These are phyloP conservation scores for Erythrocercus mccallii DNA, from an alignment of 2,113 vertebrate species.

Conservation along the genomic window DNA sequence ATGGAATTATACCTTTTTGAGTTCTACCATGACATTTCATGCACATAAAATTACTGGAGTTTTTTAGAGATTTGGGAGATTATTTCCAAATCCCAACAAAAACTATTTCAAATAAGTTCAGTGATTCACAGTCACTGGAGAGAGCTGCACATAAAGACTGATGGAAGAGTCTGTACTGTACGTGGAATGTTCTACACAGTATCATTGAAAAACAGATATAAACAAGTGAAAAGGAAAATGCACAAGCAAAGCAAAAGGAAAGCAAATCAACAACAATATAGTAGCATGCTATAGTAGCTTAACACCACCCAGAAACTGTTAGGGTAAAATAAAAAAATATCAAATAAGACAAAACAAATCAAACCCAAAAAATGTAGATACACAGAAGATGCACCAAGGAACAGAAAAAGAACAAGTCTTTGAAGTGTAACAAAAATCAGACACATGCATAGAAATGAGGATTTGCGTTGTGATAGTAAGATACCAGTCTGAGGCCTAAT, in stretches of 20 bases:
- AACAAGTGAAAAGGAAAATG: slow-evolving; percentile 54
- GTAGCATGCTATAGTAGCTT: slow-evolving; percentile 69
- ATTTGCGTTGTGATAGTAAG: slow-evolving; percentile 77
- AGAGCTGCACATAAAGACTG: slow-evolving; percentile 12
- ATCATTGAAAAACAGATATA: slow-evolving; percentile 27
- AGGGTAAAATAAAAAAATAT: background rate
- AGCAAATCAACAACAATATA: slow-evolving; percentile 46
- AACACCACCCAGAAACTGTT: slow-evolving; percentile 37
- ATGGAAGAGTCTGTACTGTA: background rate
- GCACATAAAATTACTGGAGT: slow-evolving; percentile 7
- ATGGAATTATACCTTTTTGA: slow-evolving; percentile 13
- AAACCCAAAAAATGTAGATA: slow-evolving; percentile 38
- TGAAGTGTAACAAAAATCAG: slow-evolving; percentile 72
- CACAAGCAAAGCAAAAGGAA: slow-evolving; percentile 55
- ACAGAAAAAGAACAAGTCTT: slow-evolving; percentile 59
- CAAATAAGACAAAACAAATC: slow-evolving; percentile 26
- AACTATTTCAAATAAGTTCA: slow-evolving; percentile 24
- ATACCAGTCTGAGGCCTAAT: slow-evolving; percentile 80
- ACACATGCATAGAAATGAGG: slow-evolving; percentile 86
- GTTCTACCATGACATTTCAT: slow-evolving; percentile 30
- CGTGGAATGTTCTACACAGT: slow-evolving; percentile 1
- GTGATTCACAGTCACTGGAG: slow-evolving; percentile 23
- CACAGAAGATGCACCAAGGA: slow-evolving; percentile 66
- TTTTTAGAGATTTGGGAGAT: slow-evolving; percentile 17
- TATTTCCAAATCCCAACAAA: slow-evolving; percentile 46